Conservation (phyloP, 2,888 invertebrate genomes). For the Dryobotodes eremita region DNA sequence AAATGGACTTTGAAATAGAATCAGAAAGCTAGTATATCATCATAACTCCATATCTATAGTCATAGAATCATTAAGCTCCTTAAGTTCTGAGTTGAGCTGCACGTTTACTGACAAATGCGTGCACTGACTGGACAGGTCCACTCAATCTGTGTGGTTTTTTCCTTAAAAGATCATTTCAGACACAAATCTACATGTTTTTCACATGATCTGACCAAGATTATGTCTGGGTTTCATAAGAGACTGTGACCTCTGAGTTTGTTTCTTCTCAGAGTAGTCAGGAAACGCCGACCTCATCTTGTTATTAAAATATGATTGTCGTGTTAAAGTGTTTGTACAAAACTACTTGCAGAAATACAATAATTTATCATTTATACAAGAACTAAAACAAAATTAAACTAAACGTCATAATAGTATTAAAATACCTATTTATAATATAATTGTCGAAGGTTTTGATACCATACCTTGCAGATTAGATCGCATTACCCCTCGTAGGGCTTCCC, state of each 20-base stretch:
- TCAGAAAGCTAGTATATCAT: too few relatives aligned
- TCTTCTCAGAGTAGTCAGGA: neutral
- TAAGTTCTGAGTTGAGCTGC: too few relatives aligned
- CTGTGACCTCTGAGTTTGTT: neutral
- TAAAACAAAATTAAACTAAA: neutral
- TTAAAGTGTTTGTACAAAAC: too few relatives aligned
- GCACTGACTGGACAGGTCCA: too few relatives aligned
- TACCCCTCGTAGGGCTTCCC: conserved; percentile 79
- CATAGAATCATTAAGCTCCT: too few relatives aligned
- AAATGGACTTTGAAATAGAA: too few relatives aligned
- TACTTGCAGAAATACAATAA: neutral
- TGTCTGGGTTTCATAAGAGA: neutral
- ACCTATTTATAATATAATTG: conserved; percentile 32
- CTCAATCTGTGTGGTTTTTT: too few relatives aligned
- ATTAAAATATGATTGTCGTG: neutral
- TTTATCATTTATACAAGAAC: neutral
- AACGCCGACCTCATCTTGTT: neutral
- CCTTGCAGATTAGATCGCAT: conserved; percentile 79
- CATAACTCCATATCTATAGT: too few relatives aligned
- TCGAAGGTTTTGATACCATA: conserved; percentile 66
- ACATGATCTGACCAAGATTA: too few relatives aligned
- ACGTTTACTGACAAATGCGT: too few relatives aligned
- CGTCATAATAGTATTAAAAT: conserved; percentile 10
- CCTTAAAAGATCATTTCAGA: neutral
- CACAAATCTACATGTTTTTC: neutral